Evolutionary conservation across 2,797 vertebrate species (phyloP).

Genomic region (Manis pentadactyla): DNA sequence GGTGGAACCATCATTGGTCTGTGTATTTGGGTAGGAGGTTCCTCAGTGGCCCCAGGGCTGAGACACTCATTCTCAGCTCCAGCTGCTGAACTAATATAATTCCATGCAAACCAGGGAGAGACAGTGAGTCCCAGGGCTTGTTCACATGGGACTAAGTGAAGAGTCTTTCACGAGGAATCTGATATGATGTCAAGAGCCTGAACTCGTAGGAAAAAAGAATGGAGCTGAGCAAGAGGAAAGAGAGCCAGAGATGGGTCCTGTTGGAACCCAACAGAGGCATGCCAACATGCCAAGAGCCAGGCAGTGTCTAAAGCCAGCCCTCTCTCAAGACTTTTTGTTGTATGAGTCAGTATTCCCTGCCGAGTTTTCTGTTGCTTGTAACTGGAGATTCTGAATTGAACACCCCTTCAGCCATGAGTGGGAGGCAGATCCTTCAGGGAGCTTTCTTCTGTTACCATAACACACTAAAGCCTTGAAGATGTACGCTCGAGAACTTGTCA

Average conservation of each 20-base stretch:
- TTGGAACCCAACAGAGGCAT: background rate
- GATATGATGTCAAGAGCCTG: background rate
- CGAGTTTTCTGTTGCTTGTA: background rate
- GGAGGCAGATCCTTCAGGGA: background rate
- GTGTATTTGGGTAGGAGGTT: background rate
- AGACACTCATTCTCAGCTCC: background rate
- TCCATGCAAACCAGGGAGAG: background rate
- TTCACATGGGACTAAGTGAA: background rate
- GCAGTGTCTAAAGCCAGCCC: background rate
- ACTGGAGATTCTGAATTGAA: background rate
- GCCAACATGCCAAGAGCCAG: too few relatives aligned
- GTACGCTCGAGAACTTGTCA: background rate
- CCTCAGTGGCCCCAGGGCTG: background rate
- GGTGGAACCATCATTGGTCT: background rate
- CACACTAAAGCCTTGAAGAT: background rate
- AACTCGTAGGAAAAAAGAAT: background rate
- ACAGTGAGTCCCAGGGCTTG: background rate
- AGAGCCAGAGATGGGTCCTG: background rate
- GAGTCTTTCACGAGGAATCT: background rate
- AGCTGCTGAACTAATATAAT: fast-evolving
- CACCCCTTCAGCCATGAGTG: fast-evolving
- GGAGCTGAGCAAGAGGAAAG: background rate
- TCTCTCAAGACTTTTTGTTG: background rate
- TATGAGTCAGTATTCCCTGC: background rate
- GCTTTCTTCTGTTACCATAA: background rate